Conservation (phyloP, 2,113 vertebrate species). For the Stegostoma tigrinum region DNA sequence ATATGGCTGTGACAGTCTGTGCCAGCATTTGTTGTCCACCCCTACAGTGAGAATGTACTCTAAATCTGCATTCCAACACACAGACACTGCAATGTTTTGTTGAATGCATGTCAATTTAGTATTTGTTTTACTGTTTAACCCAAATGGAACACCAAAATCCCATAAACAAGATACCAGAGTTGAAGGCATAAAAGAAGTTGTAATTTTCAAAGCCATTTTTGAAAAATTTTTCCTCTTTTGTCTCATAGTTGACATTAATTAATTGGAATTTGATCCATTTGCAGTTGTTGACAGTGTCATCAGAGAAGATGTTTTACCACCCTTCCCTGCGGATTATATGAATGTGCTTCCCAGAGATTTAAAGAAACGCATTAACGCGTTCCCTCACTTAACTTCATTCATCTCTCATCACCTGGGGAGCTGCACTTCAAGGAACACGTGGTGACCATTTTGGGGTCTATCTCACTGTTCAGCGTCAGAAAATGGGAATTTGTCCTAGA, state of each 20-base stretch:
- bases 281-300: not conserved
- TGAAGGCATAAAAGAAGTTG: not conserved
- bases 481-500: not conserved
- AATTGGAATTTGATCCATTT: not conserved
- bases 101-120: not conserved
- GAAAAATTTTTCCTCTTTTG: not conserved
- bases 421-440: not conserved
- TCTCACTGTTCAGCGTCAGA: not conserved
- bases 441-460: no score
- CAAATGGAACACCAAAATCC: not conserved
- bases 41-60: not conserved
- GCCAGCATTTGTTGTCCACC: no score
- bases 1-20: no score
- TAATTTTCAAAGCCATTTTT: not conserved
- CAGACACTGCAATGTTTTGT: not conserved
- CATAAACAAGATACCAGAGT: not conserved
- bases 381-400: not conserved
- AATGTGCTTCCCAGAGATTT: not conserved
- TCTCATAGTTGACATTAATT: not conserved
- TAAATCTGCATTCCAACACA: not conserved
- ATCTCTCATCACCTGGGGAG: not conserved
- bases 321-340: not conserved
- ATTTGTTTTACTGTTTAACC: not conserved
- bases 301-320: no score
- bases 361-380: not conserved